phyloP scores from a whole-genome alignment of 1,140 invertebrate genomes.

The Popillia japonica region DNA sequence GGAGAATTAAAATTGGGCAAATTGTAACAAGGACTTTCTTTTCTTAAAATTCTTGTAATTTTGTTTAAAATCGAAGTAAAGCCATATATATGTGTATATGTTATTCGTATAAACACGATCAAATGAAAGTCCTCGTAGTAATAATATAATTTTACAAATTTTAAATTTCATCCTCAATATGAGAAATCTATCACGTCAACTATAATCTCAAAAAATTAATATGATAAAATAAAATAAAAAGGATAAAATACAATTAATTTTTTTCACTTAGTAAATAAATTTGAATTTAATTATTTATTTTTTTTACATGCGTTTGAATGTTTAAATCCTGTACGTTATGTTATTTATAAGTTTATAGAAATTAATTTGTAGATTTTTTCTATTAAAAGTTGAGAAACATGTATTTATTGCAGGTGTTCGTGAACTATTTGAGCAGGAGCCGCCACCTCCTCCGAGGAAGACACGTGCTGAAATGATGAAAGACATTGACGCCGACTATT shows the following conservation, averaged over 20 bases:
- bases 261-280: neutral
- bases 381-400: constrained; percentile 31
- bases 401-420: constrained; percentile 77
- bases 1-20: neutral
- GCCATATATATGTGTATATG: neutral
- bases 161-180: constrained; percentile 2
- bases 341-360: neutral
- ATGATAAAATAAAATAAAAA: neutral
- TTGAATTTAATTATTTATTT: neutral
- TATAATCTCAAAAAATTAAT: constrained; percentile 3
- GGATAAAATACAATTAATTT: neutral
- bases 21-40: neutral
- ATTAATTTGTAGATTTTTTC: neutral
- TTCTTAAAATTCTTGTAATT: neutral
- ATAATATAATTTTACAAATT: neutral
- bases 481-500: constrained; percentile 98
- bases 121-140: neutral
- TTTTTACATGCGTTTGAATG: neutral
- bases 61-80: neutral
- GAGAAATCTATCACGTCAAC: neutral
- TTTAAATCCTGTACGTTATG: neutral
- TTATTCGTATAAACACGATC: neutral
- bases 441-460: constrained; percentile 86
- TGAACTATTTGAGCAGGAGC: constrained; percentile 97
- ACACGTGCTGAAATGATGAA: constrained; percentile 97